These are phyloP conservation scores for Muntiacus reevesi DNA, from an alignment of 2,113 vertebrate genomes.

Conservation along the genomic window DNA sequence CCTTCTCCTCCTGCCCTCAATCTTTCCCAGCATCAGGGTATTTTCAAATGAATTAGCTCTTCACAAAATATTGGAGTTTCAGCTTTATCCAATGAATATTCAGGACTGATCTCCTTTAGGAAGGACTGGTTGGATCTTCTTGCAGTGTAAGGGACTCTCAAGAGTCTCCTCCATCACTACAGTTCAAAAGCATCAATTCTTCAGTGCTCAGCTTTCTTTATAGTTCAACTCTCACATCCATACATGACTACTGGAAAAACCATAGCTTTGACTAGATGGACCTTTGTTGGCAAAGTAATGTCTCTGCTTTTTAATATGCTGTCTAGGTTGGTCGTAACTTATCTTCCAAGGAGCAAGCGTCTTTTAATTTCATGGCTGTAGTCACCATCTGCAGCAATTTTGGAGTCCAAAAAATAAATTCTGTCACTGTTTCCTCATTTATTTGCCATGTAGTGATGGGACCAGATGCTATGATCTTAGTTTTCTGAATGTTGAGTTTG, in stretches of 20 bases:
- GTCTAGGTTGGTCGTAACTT: neutral
- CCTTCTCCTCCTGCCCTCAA: neutral
- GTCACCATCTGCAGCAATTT: neutral
- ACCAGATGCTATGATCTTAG: neutral
- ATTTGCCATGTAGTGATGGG: neutral
- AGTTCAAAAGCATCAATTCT: neutral
- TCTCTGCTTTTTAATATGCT: neutral
- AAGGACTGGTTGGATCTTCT: neutral
- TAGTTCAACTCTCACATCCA: neutral
- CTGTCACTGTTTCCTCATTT: neutral
- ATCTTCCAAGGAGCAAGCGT: neutral
- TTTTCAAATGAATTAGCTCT: neutral
- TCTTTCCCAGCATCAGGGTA: neutral
- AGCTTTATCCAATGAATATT: neutral
- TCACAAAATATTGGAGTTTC: neutral
- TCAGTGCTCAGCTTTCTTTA: neutral
- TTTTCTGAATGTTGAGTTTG: neutral
- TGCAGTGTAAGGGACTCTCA: neutral
- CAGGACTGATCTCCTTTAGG: neutral
- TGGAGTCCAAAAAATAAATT: neutral
- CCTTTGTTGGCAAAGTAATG: neutral
- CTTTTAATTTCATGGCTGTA: neutral
- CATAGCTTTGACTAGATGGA: neutral
- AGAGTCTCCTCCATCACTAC: neutral
- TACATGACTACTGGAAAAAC: neutral